These are phyloP conservation scores for Acestrorhynchus altus DNA, from an alignment of 2,797 vertebrate genomes.

Conservation along the genomic window DNA sequence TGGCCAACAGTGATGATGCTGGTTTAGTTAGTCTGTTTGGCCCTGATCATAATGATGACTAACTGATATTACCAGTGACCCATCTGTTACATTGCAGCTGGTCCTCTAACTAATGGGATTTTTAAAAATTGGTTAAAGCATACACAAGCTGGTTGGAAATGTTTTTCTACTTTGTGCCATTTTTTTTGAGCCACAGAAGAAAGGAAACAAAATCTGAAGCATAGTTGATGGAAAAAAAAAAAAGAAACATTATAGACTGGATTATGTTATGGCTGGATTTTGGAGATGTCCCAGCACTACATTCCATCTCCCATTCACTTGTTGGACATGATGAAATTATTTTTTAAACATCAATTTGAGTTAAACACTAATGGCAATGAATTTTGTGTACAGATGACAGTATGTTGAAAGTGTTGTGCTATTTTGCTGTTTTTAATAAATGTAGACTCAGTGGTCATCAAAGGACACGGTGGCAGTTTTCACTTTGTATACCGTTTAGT, in stretches of 20 bases:
- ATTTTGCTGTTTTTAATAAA: conserved; percentile 70
- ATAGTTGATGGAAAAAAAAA: neutral
- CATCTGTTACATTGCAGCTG: neutral
- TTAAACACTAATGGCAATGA: conserved; percentile 66
- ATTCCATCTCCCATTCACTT: conserved; percentile 68
- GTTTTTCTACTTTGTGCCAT: neutral
- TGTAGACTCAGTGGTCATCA: conserved; percentile 30
- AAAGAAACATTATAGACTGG: neutral
- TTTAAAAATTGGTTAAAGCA: neutral
- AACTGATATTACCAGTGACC: neutral
- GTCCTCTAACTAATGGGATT: neutral
- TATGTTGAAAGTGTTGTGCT: conserved; percentile 64
- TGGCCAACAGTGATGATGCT: conserved; percentile 68
- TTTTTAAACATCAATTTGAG: conserved; percentile 43
- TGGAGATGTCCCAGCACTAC: conserved; percentile 66
- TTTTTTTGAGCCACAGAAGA: neutral
- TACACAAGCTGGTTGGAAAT: neutral
- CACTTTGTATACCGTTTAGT: neutral
- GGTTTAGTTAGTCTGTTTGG: conserved; percentile 79
- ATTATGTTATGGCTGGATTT: conserved; percentile 40
- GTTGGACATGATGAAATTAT: neutral
- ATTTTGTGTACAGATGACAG: conserved; percentile 65
- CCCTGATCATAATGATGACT: conserved; percentile 69
- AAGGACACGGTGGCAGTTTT: neutral
- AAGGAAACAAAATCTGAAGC: neutral